A percentile compares a stretch with the other conserved stretches of the same genome.
These are phyloP conservation scores for Prochilodus magdalenae DNA, from an alignment of 2,113 vertebrate genomes.

Conservation along the genomic window DNA sequence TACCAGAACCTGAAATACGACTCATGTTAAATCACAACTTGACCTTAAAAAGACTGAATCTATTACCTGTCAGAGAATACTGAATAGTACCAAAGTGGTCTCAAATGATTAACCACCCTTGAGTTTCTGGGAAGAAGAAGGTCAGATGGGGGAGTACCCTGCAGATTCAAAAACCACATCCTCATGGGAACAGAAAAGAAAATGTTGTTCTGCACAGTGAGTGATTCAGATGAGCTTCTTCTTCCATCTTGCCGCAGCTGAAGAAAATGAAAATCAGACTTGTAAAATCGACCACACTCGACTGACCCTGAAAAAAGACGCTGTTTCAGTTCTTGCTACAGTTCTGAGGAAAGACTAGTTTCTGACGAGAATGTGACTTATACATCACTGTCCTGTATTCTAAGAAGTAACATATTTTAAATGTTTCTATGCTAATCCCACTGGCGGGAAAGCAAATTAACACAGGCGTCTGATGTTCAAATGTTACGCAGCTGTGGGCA, in stretches of 20 bases:
- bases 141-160: conserved; percentile 15
- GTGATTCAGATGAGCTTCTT: conserved; percentile 29
- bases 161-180: conserved; percentile 28
- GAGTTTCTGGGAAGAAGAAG: conserved; percentile 28
- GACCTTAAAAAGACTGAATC: conserved; percentile 24
- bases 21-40: conserved; percentile 16
- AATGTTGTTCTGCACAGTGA: conserved; percentile 23
- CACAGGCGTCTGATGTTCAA: neutral
- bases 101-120: conserved; percentile 12
- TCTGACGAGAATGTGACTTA: neutral
- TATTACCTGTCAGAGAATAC: conserved; percentile 18
- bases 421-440: neutral
- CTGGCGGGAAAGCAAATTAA: neutral
- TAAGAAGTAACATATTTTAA: neutral
- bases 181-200: conserved; percentile 33
- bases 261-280: conserved; percentile 27
- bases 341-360: conserved; percentile 3
- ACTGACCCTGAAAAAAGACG: neutral
- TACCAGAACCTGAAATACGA: conserved; percentile 1
- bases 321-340: conserved; percentile 20
- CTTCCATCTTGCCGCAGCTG: conserved; percentile 1
- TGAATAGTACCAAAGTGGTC: neutral
- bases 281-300: conserved; percentile 1
- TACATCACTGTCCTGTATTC: neutral
- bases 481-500: neutral